A percentile compares a stretch with the other conserved stretches of the same genome.
Evolutionary conservation across 2,888 invertebrate genomes (phyloP).

Genomic region (Cremastinae sp.): DNA sequence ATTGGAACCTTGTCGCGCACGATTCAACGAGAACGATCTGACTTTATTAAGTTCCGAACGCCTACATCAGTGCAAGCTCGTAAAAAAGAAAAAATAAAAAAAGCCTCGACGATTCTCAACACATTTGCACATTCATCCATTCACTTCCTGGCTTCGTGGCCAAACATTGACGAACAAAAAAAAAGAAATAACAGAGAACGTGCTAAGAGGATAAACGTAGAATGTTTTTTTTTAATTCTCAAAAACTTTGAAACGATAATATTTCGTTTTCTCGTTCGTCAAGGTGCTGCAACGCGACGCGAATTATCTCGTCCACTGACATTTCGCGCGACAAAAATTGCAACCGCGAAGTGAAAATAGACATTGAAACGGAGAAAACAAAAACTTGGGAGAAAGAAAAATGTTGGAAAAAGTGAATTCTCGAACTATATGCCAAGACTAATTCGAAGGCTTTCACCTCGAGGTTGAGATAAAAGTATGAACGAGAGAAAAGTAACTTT

Average conservation of each 20-base stretch:
- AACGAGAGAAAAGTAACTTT: constrained; percentile 54
- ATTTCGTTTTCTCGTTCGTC: not conserved
- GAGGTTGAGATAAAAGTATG: constrained; percentile 29
- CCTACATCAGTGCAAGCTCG: constrained; percentile 59
- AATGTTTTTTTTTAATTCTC: not conserved
- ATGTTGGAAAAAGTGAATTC: constrained; percentile 41
- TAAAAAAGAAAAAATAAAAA: constrained; percentile 24
- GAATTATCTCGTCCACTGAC: not conserved
- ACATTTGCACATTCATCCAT: constrained; percentile 62
- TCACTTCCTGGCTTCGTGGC: constrained; percentile 73
- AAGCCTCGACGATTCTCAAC: constrained; percentile 29
- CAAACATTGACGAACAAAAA: constrained; percentile 49
- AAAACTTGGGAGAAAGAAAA: constrained; percentile 24
- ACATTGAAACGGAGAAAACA: not conserved
- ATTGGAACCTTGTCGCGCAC: constrained; percentile 4
- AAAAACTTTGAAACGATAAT: not conserved
- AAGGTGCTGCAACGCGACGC: too few species aligned
- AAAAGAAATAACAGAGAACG: constrained; percentile 45
- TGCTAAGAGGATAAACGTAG: not conserved
- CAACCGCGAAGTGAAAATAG: constrained; percentile 3
- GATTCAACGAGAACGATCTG: not conserved
- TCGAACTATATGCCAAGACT: constrained; percentile 45
- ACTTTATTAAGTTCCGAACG: constrained; percentile 64
- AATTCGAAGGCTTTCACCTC: constrained; percentile 61
- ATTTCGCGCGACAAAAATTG: constrained; percentile 13